These are phyloP conservation scores for Porites evermanni DNA, from an alignment of 92 coral and sea anemone genomes.

Conservation along the genomic window DNA sequence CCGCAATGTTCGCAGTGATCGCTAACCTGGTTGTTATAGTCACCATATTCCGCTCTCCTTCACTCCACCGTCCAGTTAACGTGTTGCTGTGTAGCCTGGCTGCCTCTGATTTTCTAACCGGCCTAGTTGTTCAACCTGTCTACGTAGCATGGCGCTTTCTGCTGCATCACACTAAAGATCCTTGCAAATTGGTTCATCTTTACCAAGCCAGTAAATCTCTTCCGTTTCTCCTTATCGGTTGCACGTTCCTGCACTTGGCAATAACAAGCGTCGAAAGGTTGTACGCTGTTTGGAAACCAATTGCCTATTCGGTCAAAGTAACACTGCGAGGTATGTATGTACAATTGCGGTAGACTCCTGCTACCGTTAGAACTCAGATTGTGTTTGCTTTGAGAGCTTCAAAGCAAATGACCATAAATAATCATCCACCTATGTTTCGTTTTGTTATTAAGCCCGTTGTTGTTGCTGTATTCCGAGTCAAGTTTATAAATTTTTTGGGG, in stretches of 20 bases:
- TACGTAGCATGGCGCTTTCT: conserved; percentile 39
- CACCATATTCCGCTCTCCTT: conserved; percentile 41
- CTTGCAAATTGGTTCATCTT: conserved; percentile 12
- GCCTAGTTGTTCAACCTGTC: conserved; percentile 47
- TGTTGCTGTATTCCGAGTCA: no score
- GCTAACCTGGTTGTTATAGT: conserved; percentile 28
- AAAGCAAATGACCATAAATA: no score
- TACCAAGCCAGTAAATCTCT: conserved; percentile 29
- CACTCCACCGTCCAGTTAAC: conserved; percentile 47
- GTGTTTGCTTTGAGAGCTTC: no score
- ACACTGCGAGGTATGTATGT: conserved; percentile 14
- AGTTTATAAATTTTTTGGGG: no score
- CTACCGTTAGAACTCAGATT: no score
- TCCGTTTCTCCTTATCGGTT: conserved; percentile 11
- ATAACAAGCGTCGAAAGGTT: conserved; percentile 23
- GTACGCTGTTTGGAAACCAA: conserved; percentile 16
- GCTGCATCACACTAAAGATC: conserved; percentile 3
- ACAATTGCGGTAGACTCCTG: no score
- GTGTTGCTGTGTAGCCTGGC: conserved; percentile 64
- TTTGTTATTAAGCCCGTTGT: no score
- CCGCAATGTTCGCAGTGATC: conserved; percentile 17
- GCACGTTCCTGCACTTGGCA: conserved; percentile 27
- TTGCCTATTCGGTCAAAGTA: background rate
- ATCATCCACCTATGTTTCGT: no score
- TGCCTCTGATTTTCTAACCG: conserved; percentile 53